These are phyloP conservation scores for Cordilura impudica DNA, from an alignment of 2,888 invertebrate species.

Conservation along the genomic window DNA sequence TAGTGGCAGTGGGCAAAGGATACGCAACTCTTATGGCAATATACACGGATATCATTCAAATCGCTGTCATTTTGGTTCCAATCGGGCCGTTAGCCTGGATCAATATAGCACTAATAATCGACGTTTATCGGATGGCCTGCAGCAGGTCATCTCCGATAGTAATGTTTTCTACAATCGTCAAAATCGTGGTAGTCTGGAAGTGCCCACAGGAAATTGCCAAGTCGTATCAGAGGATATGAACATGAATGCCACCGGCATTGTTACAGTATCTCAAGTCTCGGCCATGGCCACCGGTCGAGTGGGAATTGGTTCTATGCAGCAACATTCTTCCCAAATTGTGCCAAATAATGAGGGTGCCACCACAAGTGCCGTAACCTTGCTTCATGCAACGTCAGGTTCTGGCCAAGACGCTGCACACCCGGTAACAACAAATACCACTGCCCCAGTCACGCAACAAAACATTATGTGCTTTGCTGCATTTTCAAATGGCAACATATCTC, in stretches of 20 bases:
- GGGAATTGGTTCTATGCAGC: slow-evolving; percentile 51
- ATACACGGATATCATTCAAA: slow-evolving; percentile 77
- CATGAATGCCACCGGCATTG: slow-evolving; percentile 67
- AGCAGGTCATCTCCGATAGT: slow-evolving; percentile 77
- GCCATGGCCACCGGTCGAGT: slow-evolving; percentile 31
- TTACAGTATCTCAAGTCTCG: slow-evolving; percentile 45
- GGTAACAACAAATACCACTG: slow-evolving; percentile 46
- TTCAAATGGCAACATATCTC: slow-evolving; percentile 73
- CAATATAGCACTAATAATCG: slow-evolving; percentile 78
- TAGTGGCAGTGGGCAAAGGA: slow-evolving; percentile 76
- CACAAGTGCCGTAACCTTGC: slow-evolving; percentile 27
- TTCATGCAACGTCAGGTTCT: slow-evolving; percentile 33
- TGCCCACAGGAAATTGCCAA: slow-evolving; percentile 51
- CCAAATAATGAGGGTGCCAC: slow-evolving; percentile 63
- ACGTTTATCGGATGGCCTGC: slow-evolving; percentile 77
- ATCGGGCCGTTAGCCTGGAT: slow-evolving; percentile 78
- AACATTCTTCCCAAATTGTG: slow-evolving; percentile 63
- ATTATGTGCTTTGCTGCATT: slow-evolving; percentile 62
- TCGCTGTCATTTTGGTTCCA: slow-evolving; percentile 77
- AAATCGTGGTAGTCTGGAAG: slow-evolving; percentile 72
- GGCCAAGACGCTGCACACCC: slow-evolving; percentile 33
- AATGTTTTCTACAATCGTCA: slow-evolving; percentile 77
- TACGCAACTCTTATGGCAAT: slow-evolving; percentile 78
- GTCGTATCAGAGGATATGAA: slow-evolving; percentile 69
- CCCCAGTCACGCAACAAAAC: slow-evolving; percentile 55